These are phyloP conservation scores for Muschampia plurimacula DNA, from an alignment of 2,888 invertebrate species.

Conservation along the genomic window DNA sequence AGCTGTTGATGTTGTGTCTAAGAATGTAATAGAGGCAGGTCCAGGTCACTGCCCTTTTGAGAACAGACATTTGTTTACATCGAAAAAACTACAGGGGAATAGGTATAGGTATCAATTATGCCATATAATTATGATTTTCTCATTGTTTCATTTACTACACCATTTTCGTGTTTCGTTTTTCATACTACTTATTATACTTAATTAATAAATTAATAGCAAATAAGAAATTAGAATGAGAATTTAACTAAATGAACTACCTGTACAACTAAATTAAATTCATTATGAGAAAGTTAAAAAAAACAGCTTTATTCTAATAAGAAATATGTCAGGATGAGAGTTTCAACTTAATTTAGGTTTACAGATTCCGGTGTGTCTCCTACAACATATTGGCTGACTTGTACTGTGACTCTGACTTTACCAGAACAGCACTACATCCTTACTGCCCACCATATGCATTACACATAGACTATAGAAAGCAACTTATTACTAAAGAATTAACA, in stretches of 20 bases:
- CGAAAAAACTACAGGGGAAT: constrained; percentile 78
- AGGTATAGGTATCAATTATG: constrained; percentile 72
- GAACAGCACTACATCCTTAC: constrained; percentile 91
- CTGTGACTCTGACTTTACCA: constrained; percentile 92
- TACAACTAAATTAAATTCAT: too few species aligned
- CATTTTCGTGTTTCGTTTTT: too few species aligned
- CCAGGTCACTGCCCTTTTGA: constrained; percentile 94
- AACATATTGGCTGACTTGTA: constrained; percentile 97
- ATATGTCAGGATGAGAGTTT: too few species aligned
- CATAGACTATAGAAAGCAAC: constrained; percentile 94
- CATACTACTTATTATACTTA: too few species aligned
- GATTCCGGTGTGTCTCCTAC: constrained; percentile 93
- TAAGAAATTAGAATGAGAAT: too few species aligned
- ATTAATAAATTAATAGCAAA: too few species aligned
- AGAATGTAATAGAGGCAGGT: constrained; percentile 88
- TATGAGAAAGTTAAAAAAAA: too few species aligned
- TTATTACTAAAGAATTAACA: constrained; percentile 92
- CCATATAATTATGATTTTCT: too few species aligned
- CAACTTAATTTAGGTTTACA: constrained; percentile 59
- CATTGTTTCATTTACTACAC: too few species aligned
- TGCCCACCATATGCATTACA: constrained; percentile 93
- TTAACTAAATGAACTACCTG: too few species aligned
- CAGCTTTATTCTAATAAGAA: too few species aligned
- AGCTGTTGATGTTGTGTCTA: constrained; percentile 85
- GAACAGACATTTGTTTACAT: constrained; percentile 90